These are phyloP conservation scores for Ectemnius cavifrons DNA, from an alignment of 2,888 invertebrate species.

Conservation along the genomic window DNA sequence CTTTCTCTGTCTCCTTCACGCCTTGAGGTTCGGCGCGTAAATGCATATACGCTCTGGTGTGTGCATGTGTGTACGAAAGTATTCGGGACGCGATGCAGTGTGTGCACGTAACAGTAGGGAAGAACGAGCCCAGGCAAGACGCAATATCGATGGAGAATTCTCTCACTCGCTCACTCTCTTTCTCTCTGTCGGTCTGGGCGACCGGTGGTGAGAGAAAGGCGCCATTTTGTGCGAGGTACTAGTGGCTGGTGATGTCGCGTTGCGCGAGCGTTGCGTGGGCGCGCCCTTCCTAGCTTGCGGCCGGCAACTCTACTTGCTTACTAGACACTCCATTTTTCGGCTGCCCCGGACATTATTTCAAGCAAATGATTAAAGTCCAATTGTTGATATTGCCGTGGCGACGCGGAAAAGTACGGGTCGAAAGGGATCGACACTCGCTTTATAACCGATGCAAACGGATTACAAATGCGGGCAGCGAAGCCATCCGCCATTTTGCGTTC, in stretches of 20 bases:
- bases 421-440: conserved; percentile 31
- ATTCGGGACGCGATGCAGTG: conserved; percentile 46
- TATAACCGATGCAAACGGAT: conserved; percentile 66
- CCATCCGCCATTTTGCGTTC: conserved; percentile 60
- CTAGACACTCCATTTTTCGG: conserved; percentile 41
- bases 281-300: conserved; percentile 68
- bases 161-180: not conserved
- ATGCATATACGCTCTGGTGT: conserved; percentile 17
- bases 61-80: conserved; percentile 32
- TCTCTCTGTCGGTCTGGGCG: not conserved
- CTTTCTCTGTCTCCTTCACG: not conserved
- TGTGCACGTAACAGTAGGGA: conserved; percentile 48
- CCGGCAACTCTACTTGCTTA: conserved; percentile 71
- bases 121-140: conserved; percentile 47
- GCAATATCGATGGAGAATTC: conserved; percentile 2
- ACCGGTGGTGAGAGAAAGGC: conserved; percentile 11
- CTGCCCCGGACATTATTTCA: conserved; percentile 12
- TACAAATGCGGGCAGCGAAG: conserved; percentile 40
- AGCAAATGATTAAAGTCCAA: conserved; percentile 46
- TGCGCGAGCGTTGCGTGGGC: conserved; percentile 63
- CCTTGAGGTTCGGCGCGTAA: conserved; percentile 29
- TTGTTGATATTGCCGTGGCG: conserved; percentile 34
- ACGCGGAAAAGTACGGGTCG: conserved; percentile 26
- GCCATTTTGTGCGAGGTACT: conserved; percentile 30
- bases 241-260: not conserved